Conservation (phyloP, 2,113 vertebrate species). For the Tympanuchus pallidicinctus region DNA sequence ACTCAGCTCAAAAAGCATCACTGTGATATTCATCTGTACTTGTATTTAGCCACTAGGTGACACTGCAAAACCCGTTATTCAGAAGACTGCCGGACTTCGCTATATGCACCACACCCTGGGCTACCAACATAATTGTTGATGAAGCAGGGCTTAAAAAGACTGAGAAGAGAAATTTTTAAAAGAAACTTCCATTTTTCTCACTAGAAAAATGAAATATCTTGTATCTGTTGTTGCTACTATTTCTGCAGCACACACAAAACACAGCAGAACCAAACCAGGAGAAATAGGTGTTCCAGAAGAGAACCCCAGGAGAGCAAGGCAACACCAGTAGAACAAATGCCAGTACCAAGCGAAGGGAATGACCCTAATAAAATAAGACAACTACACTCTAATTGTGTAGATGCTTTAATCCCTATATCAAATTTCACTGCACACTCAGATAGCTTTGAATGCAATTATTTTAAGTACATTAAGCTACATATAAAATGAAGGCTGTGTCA, state of each 20-base stretch:
- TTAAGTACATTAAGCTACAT: not conserved
- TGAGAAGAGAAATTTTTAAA: not conserved
- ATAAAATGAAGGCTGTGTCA: not conserved
- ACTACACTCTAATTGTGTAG: not conserved
- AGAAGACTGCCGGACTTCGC: not conserved
- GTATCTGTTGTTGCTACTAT: not conserved
- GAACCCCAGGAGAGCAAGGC: not conserved
- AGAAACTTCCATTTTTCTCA: not conserved
- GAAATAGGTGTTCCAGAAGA: not conserved
- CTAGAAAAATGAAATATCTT: not conserved
- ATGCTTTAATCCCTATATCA: not conserved
- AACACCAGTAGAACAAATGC: not conserved
- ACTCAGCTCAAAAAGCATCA: accelerated
- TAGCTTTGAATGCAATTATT: not conserved
- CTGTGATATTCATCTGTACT: not conserved
- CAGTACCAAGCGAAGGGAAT: not conserved
- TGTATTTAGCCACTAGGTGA: constrained; percentile 47
- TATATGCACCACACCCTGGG: not conserved
- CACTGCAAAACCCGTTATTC: constrained; percentile 41
- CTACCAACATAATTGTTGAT: not conserved
- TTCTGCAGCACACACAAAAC: not conserved
- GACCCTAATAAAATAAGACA: not conserved
- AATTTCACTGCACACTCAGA: not conserved
- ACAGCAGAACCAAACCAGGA: not conserved
- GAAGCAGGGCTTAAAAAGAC: not conserved